Percentiles rank a stretch among this genome's conserved stretches.
These are phyloP conservation scores for Plebejus melissa DNA, from an alignment of 2,888 invertebrate species.

Conservation along the genomic window DNA sequence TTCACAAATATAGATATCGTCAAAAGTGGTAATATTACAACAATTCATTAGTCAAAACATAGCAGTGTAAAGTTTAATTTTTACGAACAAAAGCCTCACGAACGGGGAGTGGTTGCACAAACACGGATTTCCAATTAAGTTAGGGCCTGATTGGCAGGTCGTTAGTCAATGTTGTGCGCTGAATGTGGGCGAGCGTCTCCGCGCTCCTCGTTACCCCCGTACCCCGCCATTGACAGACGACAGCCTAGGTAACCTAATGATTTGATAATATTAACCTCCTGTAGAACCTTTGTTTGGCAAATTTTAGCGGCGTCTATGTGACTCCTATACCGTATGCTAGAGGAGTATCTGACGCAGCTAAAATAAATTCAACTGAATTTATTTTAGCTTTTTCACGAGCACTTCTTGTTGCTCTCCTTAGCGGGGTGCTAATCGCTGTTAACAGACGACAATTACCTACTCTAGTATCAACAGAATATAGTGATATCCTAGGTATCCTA, in stretches of 20 bases:
- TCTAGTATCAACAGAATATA: no score
- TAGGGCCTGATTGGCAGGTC: constrained; percentile 77
- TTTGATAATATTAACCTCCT: not conserved
- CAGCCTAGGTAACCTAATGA: constrained; percentile 32
- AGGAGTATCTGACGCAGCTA: no score
- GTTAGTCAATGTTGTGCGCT: constrained; percentile 71
- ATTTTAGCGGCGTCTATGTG: not conserved
- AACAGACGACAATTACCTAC: no score
- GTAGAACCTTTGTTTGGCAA: not conserved
- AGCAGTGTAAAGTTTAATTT: constrained; percentile 61
- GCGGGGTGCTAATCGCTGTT: no score
- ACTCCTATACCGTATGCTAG: not conserved
- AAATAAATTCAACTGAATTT: no score
- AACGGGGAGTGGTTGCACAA: constrained; percentile 66
- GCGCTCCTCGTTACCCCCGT: constrained; percentile 39
- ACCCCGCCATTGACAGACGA: constrained; percentile 39
- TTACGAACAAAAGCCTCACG: constrained; percentile 68
- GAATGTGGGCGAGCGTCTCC: constrained; percentile 57
- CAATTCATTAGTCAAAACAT: constrained; percentile 34
- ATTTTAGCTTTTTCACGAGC: no score
- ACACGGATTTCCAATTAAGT: constrained; percentile 80
- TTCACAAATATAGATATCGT: not conserved
- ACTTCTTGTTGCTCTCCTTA: no score
- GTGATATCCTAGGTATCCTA: no score
- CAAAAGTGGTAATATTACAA: constrained; percentile 25